Conservation (phyloP, 2,888 invertebrate species). For the Cerastis leucographa region DNA sequence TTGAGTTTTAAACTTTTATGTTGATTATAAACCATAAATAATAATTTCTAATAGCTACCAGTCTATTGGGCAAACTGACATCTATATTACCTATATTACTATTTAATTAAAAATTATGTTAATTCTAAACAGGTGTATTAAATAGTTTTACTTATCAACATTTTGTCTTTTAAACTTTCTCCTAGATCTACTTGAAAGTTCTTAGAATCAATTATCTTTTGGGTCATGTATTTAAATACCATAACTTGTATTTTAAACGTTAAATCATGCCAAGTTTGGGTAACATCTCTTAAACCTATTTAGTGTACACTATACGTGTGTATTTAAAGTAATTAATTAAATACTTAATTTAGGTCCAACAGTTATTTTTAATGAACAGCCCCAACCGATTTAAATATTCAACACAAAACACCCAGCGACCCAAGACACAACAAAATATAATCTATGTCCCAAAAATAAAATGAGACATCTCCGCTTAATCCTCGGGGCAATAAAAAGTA, state of each 20-base stretch:
- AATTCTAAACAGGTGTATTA: neutral
- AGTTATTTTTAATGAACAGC: constrained; percentile 18
- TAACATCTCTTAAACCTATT: neutral
- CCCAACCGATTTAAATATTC: constrained; percentile 41
- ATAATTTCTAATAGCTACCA: neutral
- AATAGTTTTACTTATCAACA: neutral
- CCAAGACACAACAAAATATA: constrained; percentile 61
- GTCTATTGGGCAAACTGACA: constrained; percentile 9
- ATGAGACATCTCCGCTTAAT: constrained; percentile 77
- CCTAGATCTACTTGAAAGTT: neutral
- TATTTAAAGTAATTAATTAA: neutral
- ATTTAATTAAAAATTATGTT: neutral
- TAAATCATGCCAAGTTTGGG: neutral
- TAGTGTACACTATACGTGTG: too few species aligned
- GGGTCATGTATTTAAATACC: neutral
- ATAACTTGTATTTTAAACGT: neutral
- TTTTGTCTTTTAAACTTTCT: neutral
- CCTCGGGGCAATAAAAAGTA: constrained; percentile 84
- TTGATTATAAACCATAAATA: neutral
- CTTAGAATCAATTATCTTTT: too few species aligned
- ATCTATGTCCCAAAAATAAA: constrained; percentile 72
- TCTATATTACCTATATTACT: neutral
- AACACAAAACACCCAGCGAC: constrained; percentile 39
- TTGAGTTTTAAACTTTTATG: neutral
- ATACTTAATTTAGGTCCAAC: neutral